A percentile compares a stretch with the other conserved stretches of the same genome.
These are phyloP conservation scores for Trissolcus brochymenae DNA, from an alignment of 2,888 invertebrate genomes.

Conservation along the genomic window DNA sequence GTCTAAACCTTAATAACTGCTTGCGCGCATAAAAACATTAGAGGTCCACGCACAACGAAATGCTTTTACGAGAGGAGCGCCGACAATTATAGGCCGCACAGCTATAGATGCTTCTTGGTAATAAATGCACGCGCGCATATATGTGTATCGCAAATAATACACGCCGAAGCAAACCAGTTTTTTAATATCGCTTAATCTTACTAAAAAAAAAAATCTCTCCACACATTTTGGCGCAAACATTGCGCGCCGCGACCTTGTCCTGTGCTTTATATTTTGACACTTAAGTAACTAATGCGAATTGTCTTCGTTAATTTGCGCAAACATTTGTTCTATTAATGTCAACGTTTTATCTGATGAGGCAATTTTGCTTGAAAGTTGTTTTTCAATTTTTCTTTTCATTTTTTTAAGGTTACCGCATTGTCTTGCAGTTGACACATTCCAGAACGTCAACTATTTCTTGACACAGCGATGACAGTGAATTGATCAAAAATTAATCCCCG, in stretches of 20 bases:
- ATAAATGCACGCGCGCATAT: conserved; percentile 22
- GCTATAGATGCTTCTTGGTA: conserved; percentile 26
- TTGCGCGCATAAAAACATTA: conserved; percentile 14
- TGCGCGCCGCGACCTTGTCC: no score
- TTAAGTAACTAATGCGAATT: neutral
- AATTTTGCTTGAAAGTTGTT: no score
- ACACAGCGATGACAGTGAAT: conserved; percentile 16
- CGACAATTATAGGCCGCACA: conserved; percentile 35
- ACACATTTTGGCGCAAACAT: conserved; percentile 15
- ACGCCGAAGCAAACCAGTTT: conserved; percentile 36
- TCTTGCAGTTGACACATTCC: neutral
- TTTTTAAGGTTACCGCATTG: no score
- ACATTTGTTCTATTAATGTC: no score
- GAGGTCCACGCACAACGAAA: conserved; percentile 26
- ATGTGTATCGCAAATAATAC: conserved; percentile 39
- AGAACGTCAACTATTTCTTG: neutral
- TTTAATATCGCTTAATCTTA: conserved; percentile 41
- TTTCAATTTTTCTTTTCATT: no score
- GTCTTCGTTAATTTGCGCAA: no score
- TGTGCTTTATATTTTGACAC: neutral
- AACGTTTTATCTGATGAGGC: no score
- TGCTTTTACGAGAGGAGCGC: conserved; percentile 37
- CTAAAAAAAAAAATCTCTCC: conserved; percentile 21
- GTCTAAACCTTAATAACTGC: conserved; percentile 18
- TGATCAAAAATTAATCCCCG: conserved; percentile 26